A percentile compares a stretch with the other conserved stretches of the same genome.
Conservation (phyloP, 2,113 vertebrate species). For the Sinocyclocheilus anshuiensis region DNA sequence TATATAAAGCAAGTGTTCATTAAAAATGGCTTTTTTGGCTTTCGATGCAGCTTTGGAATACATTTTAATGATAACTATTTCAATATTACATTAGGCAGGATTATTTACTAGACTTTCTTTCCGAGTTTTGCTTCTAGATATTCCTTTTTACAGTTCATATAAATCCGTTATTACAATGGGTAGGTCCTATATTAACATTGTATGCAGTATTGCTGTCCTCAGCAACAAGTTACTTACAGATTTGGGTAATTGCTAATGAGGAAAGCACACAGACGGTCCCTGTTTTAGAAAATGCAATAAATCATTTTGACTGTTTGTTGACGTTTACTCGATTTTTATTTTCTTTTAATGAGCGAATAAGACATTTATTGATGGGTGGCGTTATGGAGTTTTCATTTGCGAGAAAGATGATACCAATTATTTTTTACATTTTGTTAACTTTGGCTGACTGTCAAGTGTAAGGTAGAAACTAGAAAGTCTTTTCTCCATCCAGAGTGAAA, state of each 20-base stretch:
- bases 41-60: background rate
- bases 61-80: background rate
- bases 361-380: background rate
- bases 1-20: background rate
- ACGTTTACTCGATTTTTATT: constrained; percentile 4
- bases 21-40: background rate
- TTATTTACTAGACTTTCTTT: background rate
- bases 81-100: background rate
- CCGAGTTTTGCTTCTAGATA: background rate
- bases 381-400: constrained; percentile 16
- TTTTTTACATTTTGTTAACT: background rate
- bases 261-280: background rate
- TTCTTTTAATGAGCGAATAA: constrained; percentile 17
- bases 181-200: background rate
- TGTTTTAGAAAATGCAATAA: constrained; percentile 3
- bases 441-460: background rate
- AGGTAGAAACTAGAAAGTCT: background rate
- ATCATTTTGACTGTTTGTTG: constrained; percentile 12
- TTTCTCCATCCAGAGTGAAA: background rate
- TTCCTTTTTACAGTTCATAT: background rate
- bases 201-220: background rate
- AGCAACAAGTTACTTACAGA: background rate
- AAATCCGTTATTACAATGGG: background rate
- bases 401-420: constrained; percentile 7
- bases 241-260: background rate